Conservation (phyloP, 1,140 invertebrate species). For the Dryas iulia region DNA sequence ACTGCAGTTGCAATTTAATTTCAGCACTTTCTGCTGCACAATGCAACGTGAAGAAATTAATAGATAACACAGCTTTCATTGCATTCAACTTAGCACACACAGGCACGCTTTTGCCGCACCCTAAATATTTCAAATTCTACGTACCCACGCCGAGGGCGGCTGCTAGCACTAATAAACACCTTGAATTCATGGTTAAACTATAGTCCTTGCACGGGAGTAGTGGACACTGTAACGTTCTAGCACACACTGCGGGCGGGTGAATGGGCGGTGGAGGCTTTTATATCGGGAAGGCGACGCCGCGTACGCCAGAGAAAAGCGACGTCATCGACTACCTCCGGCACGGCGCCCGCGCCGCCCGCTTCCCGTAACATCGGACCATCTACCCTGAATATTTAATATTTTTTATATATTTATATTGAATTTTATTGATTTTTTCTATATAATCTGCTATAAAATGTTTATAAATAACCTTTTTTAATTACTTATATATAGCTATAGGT, state of each 20-base stretch:
- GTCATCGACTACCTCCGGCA: slow-evolving; percentile 35
- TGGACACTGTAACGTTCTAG: slow-evolving; percentile 74
- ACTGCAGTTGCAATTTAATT: slow-evolving; percentile 27
- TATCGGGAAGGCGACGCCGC: slow-evolving; percentile 69
- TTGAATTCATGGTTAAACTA: slow-evolving; percentile 71
- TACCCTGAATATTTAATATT: not conserved
- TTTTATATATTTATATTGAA: no score
- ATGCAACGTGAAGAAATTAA: slow-evolving; percentile 36
- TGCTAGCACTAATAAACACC: slow-evolving; percentile 78
- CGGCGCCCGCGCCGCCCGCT: slow-evolving; percentile 44
- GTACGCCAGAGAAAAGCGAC: slow-evolving; percentile 68
- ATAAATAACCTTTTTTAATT: no score
- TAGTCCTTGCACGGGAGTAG: slow-evolving; percentile 72
- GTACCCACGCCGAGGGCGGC: slow-evolving; percentile 77
- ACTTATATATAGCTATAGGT: no score
- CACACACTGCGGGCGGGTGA: slow-evolving; percentile 79
- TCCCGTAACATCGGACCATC: slow-evolving; percentile 11
- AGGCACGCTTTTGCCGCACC: slow-evolving; percentile 45
- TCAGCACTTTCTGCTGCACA: slow-evolving; percentile 31
- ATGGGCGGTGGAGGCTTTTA: slow-evolving; percentile 74
- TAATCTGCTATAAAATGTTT: no score
- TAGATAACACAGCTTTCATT: slow-evolving; percentile 47
- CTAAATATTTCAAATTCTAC: slow-evolving; percentile 71
- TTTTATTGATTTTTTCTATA: no score
- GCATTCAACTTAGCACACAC: slow-evolving; percentile 34